Base-by-base conservation (phyloP, 1,140 invertebrate species). In the Eubasilissa regina region DNA sequence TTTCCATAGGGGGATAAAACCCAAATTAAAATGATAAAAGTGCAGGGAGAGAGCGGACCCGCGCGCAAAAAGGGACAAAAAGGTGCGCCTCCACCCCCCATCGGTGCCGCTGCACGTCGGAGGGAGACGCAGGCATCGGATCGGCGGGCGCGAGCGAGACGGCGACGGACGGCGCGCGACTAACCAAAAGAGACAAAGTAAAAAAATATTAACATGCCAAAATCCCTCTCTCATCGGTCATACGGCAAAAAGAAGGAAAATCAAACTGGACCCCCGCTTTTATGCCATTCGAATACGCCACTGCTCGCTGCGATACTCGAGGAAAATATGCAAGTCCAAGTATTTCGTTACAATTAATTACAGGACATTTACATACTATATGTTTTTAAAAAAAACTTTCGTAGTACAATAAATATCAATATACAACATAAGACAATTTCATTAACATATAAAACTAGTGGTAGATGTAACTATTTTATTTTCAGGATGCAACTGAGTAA, bases 11-110 rank as follows among this genome's bases (percentile, higher is more conserved):
- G 75, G 76, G 70, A 70, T 78, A 78, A 80, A 80, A 75, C 74
- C 58, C 44, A 80, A 80, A 80, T 80, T 80, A 81, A 81, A 81
- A 81, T 81, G 80, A 78, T 81, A 81, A 81, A 81, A 81, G 80
- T 81, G 80, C 80, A 72, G 68, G 44, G 47, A 66, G 62, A 53
- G 68, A 17, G 44, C 44, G 44, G 17, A 10, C 51, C n/a, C 25
- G 13, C 56, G 25, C 56, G 11, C 74, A 19, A 76, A 75, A 76
- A 64, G 43, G 25, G 25, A 35, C 7, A 45, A 19, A 56, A 80
- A 81, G 78, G 75, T 19, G 62, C 47, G 21, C 60, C 60, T 4
- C 60, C 60, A 11, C 12, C n/a, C 12, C 4, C 12, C 13, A 15
- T 13, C 0, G 0, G 21, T 9, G 21, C 9, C 62, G 12, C 25